Base-by-base conservation (phyloP, 2,113 vertebrate species). In the Carassius auratus region DNA sequence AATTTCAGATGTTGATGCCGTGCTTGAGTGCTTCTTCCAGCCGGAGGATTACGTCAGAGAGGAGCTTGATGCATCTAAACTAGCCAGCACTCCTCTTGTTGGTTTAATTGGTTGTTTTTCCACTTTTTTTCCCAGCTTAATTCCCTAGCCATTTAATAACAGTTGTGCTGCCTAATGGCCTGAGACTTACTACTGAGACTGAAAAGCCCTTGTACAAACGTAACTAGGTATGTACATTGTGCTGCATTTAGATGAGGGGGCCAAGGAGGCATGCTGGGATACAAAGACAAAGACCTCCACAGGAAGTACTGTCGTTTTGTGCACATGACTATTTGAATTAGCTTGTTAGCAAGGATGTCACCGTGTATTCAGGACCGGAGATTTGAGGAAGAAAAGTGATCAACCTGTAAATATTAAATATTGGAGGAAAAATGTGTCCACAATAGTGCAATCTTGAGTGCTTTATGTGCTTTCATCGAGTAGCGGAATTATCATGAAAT, bases 1-100 rank as follows among this genome's bases (percentile, higher is more conserved):
- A 23, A 55, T 23, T 23, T 30, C 82, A 87, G 86, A 87, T 87
- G 68, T 66, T 76, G 76, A 42, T 45, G 68, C 23, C 52, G 55
- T 84, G 76, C 38, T 52, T 0, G 19, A 42, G 17, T 52, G 26
- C n/a, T 19, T 38, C 75, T 69, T 52, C 23, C 19, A 15, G 52
- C 55, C 4, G 15, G 50, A 36, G 71, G 42, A 45, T 64, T 23
- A 48, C 8, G 10, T 78, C 50, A 57, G 68, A 33, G 52, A 75
- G 36, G 55, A 42, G 66, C 45, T 52, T 57, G 48, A 71, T 23
- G 69, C 52, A 57, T 71, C 61, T 71, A 12, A 71, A 76, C 71
- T 42, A 61, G 38, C 59, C 57, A 33, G 75, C 71, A 76, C 8
- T 38, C 17, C 66, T 81, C 52, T 62, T 33, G n/a, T 50, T 52